Evolutionary conservation across 2,113 vertebrate species (phyloP), one percentile per base, ranked within the genome.

Genomic region (Myanophis thanlyinensis): DNA sequence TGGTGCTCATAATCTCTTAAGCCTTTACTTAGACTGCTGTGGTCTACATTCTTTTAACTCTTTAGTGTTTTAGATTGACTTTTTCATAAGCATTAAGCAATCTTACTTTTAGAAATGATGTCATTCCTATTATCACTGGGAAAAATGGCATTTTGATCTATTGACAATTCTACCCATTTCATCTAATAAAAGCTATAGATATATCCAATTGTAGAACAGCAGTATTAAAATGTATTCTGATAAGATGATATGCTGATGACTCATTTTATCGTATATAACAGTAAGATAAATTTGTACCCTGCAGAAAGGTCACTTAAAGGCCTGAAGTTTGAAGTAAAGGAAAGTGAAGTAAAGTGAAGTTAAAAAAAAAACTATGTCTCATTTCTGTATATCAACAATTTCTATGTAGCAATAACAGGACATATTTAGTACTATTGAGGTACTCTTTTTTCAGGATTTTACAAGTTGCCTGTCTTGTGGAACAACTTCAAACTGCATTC

Each of bases 201-300:
- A 1, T 25, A 73, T 52, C 49, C 6, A 85, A 11, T 67, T 52
- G 22, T 80, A 46, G n/a, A 86, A 48, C 22, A 56, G 1, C 35
- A 40, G 30, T 22, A 27, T 85, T 93, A 90, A 89, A 47, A 90
- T 85, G 30, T 53, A 54, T 90, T 0, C 0, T 86, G 91, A 92
- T 89, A 90, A 54, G n/a, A 51, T 87, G 35, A 25, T 49, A 84
- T 52, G 59, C 0, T 18, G 88, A 93, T 67, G 25, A 22, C 94
- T 91, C 67, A 0, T 13, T 40, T 15, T 0, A 1, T 49, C 3
- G 53, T 30, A 47, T n/a, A 18, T 49, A 92, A 51, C 56, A 91
- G 86, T 89, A 9, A 3, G 12, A 27, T 87, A 18, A 47, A 40
- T 0, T 0, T 56, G 85, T 93, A 85, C 0, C 0, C 23, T n/a